Evolutionary conservation across 2,113 vertebrate genomes (phyloP), one percentile per base, ranked within the genome.

Genomic region (Oreochromis spilurus): DNA sequence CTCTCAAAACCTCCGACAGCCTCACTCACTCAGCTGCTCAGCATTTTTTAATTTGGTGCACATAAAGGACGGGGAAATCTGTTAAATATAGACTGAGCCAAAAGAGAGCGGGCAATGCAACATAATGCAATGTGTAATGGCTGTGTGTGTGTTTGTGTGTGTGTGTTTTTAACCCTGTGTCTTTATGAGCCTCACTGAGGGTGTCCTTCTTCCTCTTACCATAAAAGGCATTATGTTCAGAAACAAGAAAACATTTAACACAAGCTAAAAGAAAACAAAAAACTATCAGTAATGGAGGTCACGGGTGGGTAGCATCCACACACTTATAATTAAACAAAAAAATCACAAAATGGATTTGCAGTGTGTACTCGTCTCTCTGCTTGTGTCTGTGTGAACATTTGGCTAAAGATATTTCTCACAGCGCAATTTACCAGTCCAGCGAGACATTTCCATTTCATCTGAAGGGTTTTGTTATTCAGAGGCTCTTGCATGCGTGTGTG

Each of bases 401-500:
- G 92, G 89, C 87, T 81, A 67, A 89, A 95, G 86, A 88, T 93
- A 92, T 92, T 94, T 92, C 92, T 92, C 89, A 82, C 86, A 92
- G 77, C 52, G 87, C 91, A 93, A 91, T 93, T 93, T 92, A 90
- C 92, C 34, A 88, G 90, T 93, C 92, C 89, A 89, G 84, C 82
- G 83, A 93, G 90, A 91, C 88, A 92, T 91, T 94, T 94, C 81
- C 89, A 92, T 91, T 93, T 92, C 82, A 88, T 89, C 88, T 88
- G 88, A 84, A 93, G 87, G 83, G 94, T 91, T 95, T 92, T 92
- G 88, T 94, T 89, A 85, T 86, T 89, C 84, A 79, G 40, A 92
- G 86, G 79, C 62, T 87, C 60, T 38, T 45, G 82, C 31, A 24
- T 79, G 17, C 9, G 7, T 87, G 48, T 8, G 21, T 81, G 12